Percentiles rank a stretch among this genome's conserved stretches.
Conservation (phyloP, 2,888 invertebrate genomes). For the Amblyjoppa fuscipennis region DNA sequence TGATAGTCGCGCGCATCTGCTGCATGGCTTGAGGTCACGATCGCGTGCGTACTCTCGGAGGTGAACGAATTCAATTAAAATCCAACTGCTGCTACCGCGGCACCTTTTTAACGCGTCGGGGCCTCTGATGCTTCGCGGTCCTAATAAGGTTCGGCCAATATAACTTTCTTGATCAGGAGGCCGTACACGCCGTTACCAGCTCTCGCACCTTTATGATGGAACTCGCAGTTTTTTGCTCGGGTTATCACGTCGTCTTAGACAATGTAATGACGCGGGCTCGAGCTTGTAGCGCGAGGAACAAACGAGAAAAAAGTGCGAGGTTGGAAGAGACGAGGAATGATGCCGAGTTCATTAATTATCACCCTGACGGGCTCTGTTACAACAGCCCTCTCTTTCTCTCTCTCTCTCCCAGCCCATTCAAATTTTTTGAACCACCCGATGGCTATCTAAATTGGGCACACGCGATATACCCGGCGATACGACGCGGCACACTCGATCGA, state of each 20-base stretch:
- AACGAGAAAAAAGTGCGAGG: slow-evolving; percentile 29
- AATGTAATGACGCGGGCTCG: slow-evolving; percentile 71
- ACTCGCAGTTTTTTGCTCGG: slow-evolving; percentile 70
- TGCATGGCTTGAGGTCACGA: slow-evolving; percentile 35
- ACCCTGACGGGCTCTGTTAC: slow-evolving; percentile 76
- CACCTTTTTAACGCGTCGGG: slow-evolving; percentile 46
- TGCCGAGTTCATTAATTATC: slow-evolving; percentile 78
- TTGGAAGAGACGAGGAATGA: slow-evolving; percentile 15
- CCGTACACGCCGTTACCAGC: slow-evolving; percentile 64
- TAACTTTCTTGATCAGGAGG: slow-evolving; percentile 66
- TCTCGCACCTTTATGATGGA: slow-evolving; percentile 69
- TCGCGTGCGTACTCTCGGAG: slow-evolving; percentile 49
- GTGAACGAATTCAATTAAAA: slow-evolving; percentile 65
- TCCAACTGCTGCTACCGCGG: slow-evolving; percentile 42
- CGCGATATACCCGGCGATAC: slow-evolving; percentile 55
- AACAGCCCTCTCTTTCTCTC: slow-evolving; percentile 44
- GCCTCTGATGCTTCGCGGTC: slow-evolving; percentile 25
- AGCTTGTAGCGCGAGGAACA: slow-evolving; percentile 44
- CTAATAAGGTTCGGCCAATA: slow-evolving; percentile 61
- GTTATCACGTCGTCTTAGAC: slow-evolving; percentile 76
- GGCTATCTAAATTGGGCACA: slow-evolving; percentile 77
- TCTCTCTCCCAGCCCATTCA: slow-evolving; percentile 53
- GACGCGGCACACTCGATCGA: slow-evolving; percentile 41
- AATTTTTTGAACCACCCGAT: slow-evolving; percentile 76
- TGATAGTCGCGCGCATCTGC: slow-evolving; percentile 43